Evolutionary conservation across 2,113 vertebrate genomes (phyloP).

Genomic region (Loxodonta africana): DNA sequence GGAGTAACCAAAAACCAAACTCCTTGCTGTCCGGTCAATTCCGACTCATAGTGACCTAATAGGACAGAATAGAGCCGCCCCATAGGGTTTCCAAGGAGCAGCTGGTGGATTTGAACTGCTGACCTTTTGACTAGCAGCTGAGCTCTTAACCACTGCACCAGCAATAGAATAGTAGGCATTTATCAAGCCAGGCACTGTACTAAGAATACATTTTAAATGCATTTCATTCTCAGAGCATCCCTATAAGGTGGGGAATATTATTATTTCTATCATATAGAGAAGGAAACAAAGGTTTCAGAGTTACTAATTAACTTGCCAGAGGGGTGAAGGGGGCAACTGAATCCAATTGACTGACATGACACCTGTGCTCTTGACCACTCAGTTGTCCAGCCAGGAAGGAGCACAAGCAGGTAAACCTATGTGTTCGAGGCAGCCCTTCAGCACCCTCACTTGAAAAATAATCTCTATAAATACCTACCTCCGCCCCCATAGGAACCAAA

Average conservation of each 20-base stretch:
- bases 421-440: background rate
- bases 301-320: background rate
- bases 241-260: background rate
- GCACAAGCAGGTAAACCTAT: background rate
- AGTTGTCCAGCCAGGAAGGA: background rate
- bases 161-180: background rate
- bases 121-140: too few relatives aligned
- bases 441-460: background rate
- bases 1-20: background rate
- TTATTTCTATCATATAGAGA: background rate
- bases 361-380: background rate
- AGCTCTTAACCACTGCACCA: background rate
- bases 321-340: background rate
- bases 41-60: too few relatives aligned
- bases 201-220: background rate
- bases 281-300: constrained; percentile 18
- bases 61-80: too few relatives aligned
- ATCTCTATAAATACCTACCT: background rate
- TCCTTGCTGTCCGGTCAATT: too few relatives aligned
- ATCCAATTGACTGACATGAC: background rate
- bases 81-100: too few relatives aligned
- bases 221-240: background rate
- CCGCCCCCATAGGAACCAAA: background rate
- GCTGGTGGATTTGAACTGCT: too few relatives aligned
- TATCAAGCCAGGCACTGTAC: background rate